These are phyloP conservation scores for Zaprionus vittiger DNA, from an alignment of 1,140 invertebrate species.

Conservation along the genomic window DNA sequence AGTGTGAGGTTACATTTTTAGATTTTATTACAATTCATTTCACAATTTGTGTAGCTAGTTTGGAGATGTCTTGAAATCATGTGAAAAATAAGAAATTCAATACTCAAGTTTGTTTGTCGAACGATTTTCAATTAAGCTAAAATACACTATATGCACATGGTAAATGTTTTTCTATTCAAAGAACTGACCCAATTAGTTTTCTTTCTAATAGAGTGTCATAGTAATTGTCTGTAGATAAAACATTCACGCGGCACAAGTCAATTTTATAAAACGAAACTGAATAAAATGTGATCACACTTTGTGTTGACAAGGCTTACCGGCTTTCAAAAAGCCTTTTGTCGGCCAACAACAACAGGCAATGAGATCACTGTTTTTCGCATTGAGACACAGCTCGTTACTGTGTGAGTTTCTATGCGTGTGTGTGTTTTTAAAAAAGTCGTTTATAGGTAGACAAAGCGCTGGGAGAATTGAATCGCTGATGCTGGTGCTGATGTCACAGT, in stretches of 20 bases:
- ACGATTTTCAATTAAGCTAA: neutral
- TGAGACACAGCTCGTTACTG: constrained; percentile 33
- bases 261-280: constrained; percentile 27
- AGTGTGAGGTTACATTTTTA: no score
- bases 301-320: constrained; percentile 40
- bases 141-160: neutral
- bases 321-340: constrained; percentile 44
- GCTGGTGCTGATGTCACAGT: constrained; percentile 70
- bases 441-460: constrained; percentile 51
- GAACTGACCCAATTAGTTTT: constrained; percentile 28
- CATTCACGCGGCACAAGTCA: constrained; percentile 25
- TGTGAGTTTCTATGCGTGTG: constrained; percentile 25
- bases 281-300: constrained; percentile 43
- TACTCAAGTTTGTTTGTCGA: no score
- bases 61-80: no score
- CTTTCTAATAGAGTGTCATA: constrained; percentile 55
- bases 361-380: constrained; percentile 55
- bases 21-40: no score
- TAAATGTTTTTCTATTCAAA: neutral
- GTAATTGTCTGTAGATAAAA: constrained; percentile 56
- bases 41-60: no score
- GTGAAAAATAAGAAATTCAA: no score
- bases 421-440: constrained; percentile 50
- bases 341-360: constrained; percentile 42
- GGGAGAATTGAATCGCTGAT: constrained; percentile 37